Conservation (phyloP, 2,888 invertebrate genomes). For the Trachelus iudaicus region DNA sequence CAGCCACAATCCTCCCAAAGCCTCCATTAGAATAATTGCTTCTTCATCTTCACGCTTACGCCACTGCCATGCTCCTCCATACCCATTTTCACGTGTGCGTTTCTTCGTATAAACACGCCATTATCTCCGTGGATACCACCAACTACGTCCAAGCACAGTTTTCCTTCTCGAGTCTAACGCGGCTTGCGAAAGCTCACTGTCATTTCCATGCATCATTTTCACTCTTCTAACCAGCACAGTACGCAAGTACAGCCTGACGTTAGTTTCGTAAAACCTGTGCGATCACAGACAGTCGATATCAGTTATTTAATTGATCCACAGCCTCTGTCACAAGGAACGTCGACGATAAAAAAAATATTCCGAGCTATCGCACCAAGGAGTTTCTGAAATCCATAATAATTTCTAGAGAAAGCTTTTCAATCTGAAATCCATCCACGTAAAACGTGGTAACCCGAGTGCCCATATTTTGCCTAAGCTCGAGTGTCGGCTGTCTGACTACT, state of each 20-base stretch:
- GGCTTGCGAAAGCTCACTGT: background rate
- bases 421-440: background rate
- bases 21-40: slow-evolving; percentile 65
- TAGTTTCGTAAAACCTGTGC: background rate
- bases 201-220: background rate
- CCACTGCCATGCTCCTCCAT: slow-evolving; percentile 17
- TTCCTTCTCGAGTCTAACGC: background rate
- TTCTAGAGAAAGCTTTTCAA: background rate
- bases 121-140: background rate
- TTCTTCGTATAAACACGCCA: background rate
- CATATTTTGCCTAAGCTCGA: background rate
- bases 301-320: background rate
- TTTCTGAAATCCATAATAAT: background rate
- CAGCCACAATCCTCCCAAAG: slow-evolving; percentile 58
- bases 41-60: slow-evolving; percentile 62
- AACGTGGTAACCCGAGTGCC: background rate
- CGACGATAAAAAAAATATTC: background rate
- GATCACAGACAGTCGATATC: background rate
- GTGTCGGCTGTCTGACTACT: background rate
- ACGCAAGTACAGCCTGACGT: background rate
- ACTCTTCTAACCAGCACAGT: background rate
- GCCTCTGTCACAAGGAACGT: background rate
- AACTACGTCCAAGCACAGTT: background rate
- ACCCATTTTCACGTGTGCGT: background rate
- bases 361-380: background rate